A percentile compares a stretch with the other conserved stretches of the same genome.
Evolutionary conservation across 2,113 vertebrate genomes (phyloP).

Genomic region (Regulus satrapa): DNA sequence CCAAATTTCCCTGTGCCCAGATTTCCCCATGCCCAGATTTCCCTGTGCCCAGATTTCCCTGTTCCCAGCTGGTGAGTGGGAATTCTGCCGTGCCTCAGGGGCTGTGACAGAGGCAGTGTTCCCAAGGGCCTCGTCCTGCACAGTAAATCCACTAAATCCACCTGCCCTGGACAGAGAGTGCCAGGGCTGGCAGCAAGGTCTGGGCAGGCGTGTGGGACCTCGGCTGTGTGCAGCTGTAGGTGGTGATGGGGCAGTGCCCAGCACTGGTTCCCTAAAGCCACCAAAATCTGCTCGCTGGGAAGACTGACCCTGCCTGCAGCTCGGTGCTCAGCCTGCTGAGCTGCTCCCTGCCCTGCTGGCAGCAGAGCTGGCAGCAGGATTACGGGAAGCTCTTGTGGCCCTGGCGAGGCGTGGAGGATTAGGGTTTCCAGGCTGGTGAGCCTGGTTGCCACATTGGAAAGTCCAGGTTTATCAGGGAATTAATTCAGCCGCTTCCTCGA

Average conservation of each 20-base stretch:
- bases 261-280: background rate
- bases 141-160: background rate
- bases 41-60: background rate
- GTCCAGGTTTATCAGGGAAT: slow-evolving; percentile 58
- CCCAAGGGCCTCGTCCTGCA: accelerated
- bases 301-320: accelerated
- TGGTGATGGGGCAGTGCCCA: background rate
- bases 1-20: background rate
- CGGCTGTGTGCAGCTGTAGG: background rate
- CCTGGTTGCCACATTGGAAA: slow-evolving; percentile 32
- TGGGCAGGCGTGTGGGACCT: accelerated
- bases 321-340: background rate
- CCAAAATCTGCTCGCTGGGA: accelerated
- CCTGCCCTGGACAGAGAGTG: accelerated
- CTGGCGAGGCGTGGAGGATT: background rate
- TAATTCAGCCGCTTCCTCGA: slow-evolving; percentile 17
- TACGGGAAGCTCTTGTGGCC: background rate
- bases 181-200: accelerated
- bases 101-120: accelerated
- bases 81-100: accelerated
- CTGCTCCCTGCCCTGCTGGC: background rate
- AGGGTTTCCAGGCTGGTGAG: slow-evolving; percentile 69
- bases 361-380: background rate
- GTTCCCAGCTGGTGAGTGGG: background rate
- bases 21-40: no score